phyloP scores from a whole-genome alignment of 2,113 vertebrate species.

The Corythornis madagascariensis region DNA sequence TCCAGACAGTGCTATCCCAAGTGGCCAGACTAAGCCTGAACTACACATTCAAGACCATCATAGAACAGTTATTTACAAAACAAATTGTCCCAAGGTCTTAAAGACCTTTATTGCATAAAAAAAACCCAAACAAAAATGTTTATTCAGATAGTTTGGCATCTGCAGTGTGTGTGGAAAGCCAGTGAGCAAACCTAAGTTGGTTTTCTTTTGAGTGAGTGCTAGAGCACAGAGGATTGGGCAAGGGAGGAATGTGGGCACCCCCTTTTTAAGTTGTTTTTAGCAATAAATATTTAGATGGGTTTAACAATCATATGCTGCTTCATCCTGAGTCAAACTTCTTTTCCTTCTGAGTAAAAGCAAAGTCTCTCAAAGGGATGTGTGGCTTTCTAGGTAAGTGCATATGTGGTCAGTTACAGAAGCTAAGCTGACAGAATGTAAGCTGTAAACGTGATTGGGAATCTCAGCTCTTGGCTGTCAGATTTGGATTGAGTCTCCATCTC shows the following conservation, averaged over 20 bases:
- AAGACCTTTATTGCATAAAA: neutral
- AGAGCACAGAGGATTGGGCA: neutral
- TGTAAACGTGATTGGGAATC: neutral
- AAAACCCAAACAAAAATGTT: accelerated
- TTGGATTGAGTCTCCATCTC: neutral
- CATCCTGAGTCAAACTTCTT: neutral
- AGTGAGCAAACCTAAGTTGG: neutral
- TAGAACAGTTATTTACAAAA: neutral
- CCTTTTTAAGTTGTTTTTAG: neutral
- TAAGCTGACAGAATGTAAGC: neutral
- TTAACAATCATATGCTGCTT: neutral
- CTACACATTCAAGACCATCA: neutral
- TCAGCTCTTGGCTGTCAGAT: neutral
- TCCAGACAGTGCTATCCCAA: neutral
- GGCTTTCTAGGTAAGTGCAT: neutral
- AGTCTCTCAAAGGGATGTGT: neutral
- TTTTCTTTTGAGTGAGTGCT: neutral
- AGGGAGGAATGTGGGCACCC: neutral
- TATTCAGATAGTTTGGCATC: neutral
- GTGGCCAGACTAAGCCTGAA: neutral
- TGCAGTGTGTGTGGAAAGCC: neutral
- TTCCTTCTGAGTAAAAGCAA: neutral
- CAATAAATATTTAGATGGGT: neutral
- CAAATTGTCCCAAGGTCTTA: neutral
- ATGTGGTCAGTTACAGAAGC: neutral